Conservation (phyloP, 2,113 vertebrate species). For the Mastomys coucha region DNA sequence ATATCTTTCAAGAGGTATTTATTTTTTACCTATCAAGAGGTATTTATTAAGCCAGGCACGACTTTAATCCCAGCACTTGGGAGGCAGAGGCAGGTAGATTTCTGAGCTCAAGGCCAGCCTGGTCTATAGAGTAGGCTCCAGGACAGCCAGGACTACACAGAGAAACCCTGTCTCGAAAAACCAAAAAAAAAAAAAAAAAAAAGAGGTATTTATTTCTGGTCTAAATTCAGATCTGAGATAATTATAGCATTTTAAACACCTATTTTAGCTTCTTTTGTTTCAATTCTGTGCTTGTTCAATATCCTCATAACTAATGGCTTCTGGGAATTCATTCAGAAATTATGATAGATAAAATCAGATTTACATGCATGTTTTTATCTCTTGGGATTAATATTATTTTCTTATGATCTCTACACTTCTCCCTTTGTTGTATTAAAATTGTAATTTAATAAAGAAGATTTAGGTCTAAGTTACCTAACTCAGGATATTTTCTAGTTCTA, state of each 20-base stretch:
- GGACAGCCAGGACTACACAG: no score
- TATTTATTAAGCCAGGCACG: no score
- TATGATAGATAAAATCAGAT: neutral
- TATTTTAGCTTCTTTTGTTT: neutral
- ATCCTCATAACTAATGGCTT: neutral
- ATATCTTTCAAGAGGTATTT: neutral
- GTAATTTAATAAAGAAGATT: neutral
- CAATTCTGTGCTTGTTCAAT: conserved; percentile 1
- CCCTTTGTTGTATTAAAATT: neutral
- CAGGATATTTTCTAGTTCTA: no score
- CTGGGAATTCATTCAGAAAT: conserved; percentile 26
- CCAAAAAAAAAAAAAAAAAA: no score
- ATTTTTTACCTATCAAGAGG: no score
- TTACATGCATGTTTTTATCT: neutral
- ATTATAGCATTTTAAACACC: neutral
- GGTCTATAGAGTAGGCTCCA: no score
- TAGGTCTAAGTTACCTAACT: neutral
- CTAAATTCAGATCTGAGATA: neutral
- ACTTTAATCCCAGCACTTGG: no score
- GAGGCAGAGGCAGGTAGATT: no score
- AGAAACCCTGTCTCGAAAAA: no score
- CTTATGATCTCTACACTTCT: neutral
- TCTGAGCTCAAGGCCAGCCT: no score
- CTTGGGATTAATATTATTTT: conserved; percentile 3
- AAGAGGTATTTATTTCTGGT: conserved; percentile 33